A percentile compares a stretch with the other conserved stretches of the same genome.
Conservation (phyloP, 2,797 vertebrate genomes). For the Myiotriccus ornatus region DNA sequence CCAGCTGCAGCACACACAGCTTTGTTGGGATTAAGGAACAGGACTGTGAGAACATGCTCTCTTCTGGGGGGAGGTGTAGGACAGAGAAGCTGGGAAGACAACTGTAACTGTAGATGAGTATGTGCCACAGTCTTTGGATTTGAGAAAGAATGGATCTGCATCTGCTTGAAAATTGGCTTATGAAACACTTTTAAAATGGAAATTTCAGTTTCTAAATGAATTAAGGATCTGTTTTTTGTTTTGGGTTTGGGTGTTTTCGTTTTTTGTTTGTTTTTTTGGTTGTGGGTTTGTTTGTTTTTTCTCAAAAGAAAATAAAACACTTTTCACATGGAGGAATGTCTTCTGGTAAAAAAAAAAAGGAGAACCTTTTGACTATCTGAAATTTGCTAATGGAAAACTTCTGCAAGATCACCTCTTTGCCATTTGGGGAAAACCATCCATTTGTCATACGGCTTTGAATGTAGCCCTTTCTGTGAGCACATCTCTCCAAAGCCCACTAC, state of each 20-base stretch:
- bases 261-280: too few species aligned
- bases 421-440: not conserved
- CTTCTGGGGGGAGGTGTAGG: not conserved
- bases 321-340: not conserved
- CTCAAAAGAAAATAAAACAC: not conserved
- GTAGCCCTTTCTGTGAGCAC: not conserved
- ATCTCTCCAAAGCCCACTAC: not conserved
- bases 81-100: not conserved
- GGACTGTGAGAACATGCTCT: not conserved
- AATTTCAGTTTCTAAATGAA: conserved; percentile 32
- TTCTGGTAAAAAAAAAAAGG: not conserved
- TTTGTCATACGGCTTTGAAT: not conserved
- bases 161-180: conserved; percentile 18
- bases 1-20: not conserved
- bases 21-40: not conserved
- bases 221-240: not conserved
- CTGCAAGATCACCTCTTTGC: conserved; percentile 1
- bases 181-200: conserved; percentile 39
- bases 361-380: not conserved
- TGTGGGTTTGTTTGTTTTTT: not conserved
- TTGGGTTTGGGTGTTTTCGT: too few species aligned
- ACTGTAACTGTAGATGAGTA: not conserved
- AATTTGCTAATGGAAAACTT: conserved; percentile 14
- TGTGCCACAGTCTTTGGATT: not conserved
- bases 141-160: not conserved